Conservation (phyloP, 2,888 invertebrate species). For the Athalia cordata region DNA sequence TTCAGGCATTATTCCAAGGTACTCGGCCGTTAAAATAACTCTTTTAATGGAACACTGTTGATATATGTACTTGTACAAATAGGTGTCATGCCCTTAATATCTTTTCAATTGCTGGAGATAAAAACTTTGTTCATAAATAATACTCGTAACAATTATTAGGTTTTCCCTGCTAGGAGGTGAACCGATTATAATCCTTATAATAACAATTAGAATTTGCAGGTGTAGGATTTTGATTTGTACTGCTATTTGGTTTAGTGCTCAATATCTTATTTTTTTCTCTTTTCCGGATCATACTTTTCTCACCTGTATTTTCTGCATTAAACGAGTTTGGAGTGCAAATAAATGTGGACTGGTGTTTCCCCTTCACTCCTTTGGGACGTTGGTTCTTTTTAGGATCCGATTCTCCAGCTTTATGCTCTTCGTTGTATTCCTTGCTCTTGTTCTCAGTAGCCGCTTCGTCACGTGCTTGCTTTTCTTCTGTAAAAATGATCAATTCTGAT, state of each 20-base stretch:
- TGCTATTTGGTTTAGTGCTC: conserved; percentile 6
- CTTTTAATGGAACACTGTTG: conserved; percentile 6
- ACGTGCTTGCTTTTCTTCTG: conserved; percentile 70
- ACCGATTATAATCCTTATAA: conserved; percentile 26
- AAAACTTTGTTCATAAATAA: too few relatives aligned
- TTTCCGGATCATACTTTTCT: neutral
- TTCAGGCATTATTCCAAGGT: neutral
- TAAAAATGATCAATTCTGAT: neutral
- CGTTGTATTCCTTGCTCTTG: conserved; percentile 57
- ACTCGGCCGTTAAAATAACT: neutral
- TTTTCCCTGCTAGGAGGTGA: conserved; percentile 34
- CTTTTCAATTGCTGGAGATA: too few relatives aligned
- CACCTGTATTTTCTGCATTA: neutral
- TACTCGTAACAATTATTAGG: neutral
- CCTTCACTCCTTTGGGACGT: conserved; percentile 7
- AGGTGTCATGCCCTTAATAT: too few relatives aligned
- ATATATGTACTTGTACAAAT: neutral
- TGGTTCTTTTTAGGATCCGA: conserved; percentile 17
- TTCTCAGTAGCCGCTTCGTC: conserved; percentile 70
- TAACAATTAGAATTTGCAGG: conserved; percentile 33
- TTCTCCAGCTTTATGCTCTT: neutral
- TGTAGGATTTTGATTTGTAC: conserved; percentile 7
- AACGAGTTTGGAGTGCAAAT: conserved; percentile 7
- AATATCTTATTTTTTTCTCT: conserved; percentile 8
- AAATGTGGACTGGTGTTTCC: conserved; percentile 11